Percentiles rank a stretch among this genome's conserved stretches.
These are phyloP conservation scores for Adelognathus sp. DNA, from an alignment of 2,888 invertebrate genomes.

Conservation along the genomic window DNA sequence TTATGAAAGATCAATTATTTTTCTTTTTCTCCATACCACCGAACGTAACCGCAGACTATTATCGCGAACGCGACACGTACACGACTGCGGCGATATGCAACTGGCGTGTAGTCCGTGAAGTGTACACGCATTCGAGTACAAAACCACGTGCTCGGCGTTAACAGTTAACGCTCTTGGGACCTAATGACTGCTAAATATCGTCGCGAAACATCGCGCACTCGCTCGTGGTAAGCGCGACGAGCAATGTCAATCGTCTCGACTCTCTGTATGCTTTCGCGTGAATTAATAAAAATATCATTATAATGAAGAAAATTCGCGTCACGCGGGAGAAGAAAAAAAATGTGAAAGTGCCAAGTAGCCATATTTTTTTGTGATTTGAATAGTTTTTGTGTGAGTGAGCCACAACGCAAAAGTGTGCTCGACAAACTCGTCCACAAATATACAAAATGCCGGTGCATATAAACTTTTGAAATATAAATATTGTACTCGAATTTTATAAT, in stretches of 20 bases:
- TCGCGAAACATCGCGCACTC: not conserved
- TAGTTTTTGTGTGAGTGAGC: too few species aligned
- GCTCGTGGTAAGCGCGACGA: not conserved
- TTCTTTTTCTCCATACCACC: not conserved
- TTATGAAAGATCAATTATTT: not conserved
- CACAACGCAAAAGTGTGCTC: too few species aligned
- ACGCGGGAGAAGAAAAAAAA: too few species aligned
- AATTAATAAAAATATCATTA: not conserved
- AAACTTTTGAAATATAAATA: too few species aligned
- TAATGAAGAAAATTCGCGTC: not conserved
- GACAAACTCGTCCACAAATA: too few species aligned
- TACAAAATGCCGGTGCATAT: too few species aligned
- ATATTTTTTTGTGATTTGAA: too few species aligned
- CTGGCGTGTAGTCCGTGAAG: slow-evolving; percentile 6
- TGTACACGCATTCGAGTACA: slow-evolving; percentile 13
- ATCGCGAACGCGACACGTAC: slow-evolving; percentile 21
- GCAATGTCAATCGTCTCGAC: not conserved
- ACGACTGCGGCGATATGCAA: slow-evolving; percentile 30
- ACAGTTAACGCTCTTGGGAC: slow-evolving; percentile 47
- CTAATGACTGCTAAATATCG: slow-evolving; percentile 44
- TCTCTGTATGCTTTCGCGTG: not conserved
- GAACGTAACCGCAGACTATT: not conserved
- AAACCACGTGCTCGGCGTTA: slow-evolving; percentile 35
- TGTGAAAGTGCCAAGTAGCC: too few species aligned
- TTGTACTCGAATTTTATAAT: too few species aligned